Evolutionary conservation across 2,888 invertebrate species (phyloP).

Genomic region (Vannuccia rotundouncinata): DNA sequence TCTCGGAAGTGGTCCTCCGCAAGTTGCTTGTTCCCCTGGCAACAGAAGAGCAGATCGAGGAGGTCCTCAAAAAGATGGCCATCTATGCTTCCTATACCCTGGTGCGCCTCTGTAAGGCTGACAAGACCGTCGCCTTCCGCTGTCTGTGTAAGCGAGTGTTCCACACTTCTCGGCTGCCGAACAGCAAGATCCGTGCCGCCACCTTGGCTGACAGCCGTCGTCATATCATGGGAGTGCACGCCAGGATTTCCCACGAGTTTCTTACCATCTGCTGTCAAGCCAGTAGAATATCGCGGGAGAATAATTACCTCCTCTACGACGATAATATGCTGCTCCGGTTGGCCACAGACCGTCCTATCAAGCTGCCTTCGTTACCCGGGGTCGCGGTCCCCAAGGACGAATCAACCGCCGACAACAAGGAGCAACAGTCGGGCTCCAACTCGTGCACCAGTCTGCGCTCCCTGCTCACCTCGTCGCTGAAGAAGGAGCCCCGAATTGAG

Average conservation of each 20-base stretch:
- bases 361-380: neutral
- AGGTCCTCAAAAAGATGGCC: constrained; percentile 35
- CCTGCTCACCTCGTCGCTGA: neutral
- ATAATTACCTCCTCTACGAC: constrained; percentile 36
- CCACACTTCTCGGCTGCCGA: constrained; percentile 34
- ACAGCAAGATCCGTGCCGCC: constrained; percentile 34
- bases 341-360: constrained; percentile 33
- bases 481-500: neutral
- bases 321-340: constrained; percentile 39
- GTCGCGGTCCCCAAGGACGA: neutral
- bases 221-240: constrained; percentile 40
- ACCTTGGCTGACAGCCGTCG: constrained; percentile 38
- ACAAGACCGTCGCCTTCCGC: constrained; percentile 34
- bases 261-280: constrained; percentile 38
- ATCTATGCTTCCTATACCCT: constrained; percentile 37
- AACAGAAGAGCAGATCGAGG: constrained; percentile 28
- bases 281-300: constrained; percentile 37
- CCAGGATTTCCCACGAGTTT: constrained; percentile 38
- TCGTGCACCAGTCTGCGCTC: neutral
- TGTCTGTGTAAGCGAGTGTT: constrained; percentile 37
- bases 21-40: neutral
- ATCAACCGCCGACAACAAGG: neutral
- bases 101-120: constrained; percentile 7
- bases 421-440: neutral
- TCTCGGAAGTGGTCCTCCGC: constrained; percentile 35